A percentile compares a stretch with the other conserved stretches of the same genome.
Conservation (phyloP, 2,113 vertebrate genomes). For the Vombatus ursinus region DNA sequence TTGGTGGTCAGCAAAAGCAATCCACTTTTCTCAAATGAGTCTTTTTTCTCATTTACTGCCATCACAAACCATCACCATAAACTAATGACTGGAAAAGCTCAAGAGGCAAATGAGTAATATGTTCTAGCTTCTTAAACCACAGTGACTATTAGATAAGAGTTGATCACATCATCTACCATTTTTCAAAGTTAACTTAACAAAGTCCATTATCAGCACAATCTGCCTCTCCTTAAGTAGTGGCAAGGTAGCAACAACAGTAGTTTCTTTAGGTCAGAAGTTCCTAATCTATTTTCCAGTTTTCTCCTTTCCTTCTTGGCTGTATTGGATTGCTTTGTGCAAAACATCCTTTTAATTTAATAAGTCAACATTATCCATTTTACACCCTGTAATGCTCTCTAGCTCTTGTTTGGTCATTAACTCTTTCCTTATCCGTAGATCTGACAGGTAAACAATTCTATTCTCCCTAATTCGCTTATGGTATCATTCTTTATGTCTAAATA, state of each 20-base stretch:
- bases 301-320: too few species aligned
- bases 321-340: too few species aligned
- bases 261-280: neutral
- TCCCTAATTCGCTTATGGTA: too few species aligned
- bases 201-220: neutral
- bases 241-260: neutral
- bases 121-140: conserved; percentile 45
- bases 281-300: neutral
- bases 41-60: conserved; percentile 38
- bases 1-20: conserved; percentile 35
- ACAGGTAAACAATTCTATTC: too few species aligned
- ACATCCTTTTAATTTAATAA: too few species aligned
- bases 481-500: too few species aligned
- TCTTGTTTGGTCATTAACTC: too few species aligned
- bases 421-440: too few species aligned
- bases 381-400: too few species aligned
- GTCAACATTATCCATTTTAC: too few species aligned
- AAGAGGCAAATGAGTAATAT: conserved; percentile 45
- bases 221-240: neutral
- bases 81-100: conserved; percentile 20
- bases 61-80: conserved; percentile 19
- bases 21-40: conserved; percentile 48
- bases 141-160: conserved; percentile 31
- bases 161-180: neutral
- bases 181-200: neutral